phyloP scores from a whole-genome alignment of 2,797 vertebrate species.

The Molothrus aeneus region DNA sequence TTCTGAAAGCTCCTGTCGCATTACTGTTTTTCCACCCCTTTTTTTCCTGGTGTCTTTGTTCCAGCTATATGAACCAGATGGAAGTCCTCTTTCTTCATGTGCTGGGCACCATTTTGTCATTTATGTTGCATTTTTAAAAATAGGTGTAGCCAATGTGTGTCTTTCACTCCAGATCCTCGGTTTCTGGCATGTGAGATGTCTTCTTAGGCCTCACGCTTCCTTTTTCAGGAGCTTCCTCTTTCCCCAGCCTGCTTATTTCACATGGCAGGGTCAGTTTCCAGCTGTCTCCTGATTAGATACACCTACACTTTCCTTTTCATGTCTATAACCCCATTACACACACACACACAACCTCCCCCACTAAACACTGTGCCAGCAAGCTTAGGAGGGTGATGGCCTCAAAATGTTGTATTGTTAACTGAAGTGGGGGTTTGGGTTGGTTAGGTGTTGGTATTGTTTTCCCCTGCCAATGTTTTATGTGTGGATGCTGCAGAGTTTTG shows the following conservation, averaged over 20 bases:
- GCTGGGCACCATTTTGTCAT: neutral
- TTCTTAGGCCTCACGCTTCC: neutral
- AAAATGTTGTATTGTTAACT: neutral
- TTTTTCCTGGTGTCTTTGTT: neutral
- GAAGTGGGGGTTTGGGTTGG: neutral
- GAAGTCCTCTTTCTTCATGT: neutral
- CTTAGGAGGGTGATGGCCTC: neutral
- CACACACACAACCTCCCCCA: neutral
- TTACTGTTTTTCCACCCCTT: neutral
- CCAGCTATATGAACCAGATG: neutral
- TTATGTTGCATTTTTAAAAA: neutral
- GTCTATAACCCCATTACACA: neutral
- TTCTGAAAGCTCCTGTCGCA: neutral
- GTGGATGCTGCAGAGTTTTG: neutral
- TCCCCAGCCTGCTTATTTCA: neutral
- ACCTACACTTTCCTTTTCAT: neutral
- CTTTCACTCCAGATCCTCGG: neutral
- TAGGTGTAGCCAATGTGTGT: neutral
- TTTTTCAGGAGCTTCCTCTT: neutral
- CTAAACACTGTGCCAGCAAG: neutral
- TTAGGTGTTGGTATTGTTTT: neutral
- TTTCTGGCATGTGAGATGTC: neutral
- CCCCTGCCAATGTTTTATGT: neutral
- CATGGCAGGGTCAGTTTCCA: neutral
- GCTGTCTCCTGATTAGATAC: neutral